A percentile compares a stretch with the other conserved stretches of the same genome.
Evolutionary conservation across 2,888 invertebrate species (phyloP).

Genomic region (Lasioglossum marginatum): DNA sequence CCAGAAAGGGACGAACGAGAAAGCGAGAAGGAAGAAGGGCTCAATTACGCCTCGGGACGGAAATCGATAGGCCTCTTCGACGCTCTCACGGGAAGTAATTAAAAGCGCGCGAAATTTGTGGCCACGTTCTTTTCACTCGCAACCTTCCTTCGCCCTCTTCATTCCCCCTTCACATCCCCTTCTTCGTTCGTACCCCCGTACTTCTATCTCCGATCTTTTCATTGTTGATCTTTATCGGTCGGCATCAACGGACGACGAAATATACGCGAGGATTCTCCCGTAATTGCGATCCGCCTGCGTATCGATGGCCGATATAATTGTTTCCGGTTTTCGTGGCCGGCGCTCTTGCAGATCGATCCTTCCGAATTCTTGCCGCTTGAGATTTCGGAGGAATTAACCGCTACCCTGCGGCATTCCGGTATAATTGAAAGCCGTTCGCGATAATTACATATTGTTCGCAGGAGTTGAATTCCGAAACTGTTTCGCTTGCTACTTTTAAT

Average conservation of each 20-base stretch:
- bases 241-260: constrained; percentile 34
- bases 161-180: not conserved
- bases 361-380: not conserved
- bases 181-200: not conserved
- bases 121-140: constrained; percentile 48
- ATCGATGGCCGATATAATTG: constrained; percentile 60
- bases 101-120: constrained; percentile 73
- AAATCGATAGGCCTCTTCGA: constrained; percentile 68
- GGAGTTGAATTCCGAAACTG: not conserved
- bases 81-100: constrained; percentile 69
- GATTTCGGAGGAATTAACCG: constrained; percentile 7
- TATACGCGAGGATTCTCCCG: constrained; percentile 33
- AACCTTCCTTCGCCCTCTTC: constrained; percentile 8
- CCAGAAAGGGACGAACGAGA: not conserved
- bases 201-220: constrained; percentile 31
- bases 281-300: constrained; percentile 57
- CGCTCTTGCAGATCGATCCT: constrained; percentile 5
- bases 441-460: not conserved
- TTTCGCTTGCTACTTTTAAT: not conserved
- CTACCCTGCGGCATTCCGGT: not conserved
- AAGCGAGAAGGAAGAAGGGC: constrained; percentile 43
- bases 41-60: constrained; percentile 63
- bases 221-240: constrained; percentile 65
- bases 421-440: constrained; percentile 5
- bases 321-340: constrained; percentile 30